Evolutionary conservation across 2,888 invertebrate species (phyloP), one percentile per base, ranked within the genome.

Genomic region (Drosophila subsilvestris): DNA sequence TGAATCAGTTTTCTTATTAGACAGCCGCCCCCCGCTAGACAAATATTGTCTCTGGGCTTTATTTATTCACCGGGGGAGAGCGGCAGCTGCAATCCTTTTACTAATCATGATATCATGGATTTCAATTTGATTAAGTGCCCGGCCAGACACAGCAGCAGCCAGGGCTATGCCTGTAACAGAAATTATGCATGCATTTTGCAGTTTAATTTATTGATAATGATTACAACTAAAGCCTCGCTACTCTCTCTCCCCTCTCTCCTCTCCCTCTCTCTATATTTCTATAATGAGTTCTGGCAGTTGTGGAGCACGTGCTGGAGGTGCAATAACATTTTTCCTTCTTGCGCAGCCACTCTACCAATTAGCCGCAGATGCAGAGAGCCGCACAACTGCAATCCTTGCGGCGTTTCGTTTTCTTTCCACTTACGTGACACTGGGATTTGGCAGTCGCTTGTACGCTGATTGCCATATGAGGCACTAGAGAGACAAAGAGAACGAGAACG

Each of bases 271-370:
- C 32, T 9, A 0, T 9, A 3, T 37, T 14, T n/a, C n/a, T n/a
- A 14, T 60, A 60, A 60, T 60, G 60, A 60, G 60, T 60, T 51
- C 49, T 58, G 48, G 50, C 42, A 59, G 42, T 59, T 50, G 71
- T 47, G 32, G 57, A 59, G 65, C 82, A 83, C 85, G 82, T 84
- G 74, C 82, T 53, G 20, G 49, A 56, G 69, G 56, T 74, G 77
- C 71, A 66, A 83, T 83, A 77, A 82, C 75, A 80, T 83, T 83
- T 82, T 71, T 71, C 44, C 69, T 59, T 65, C 32, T 32, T 63
- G 37, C 37, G 49, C 12, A 32, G 12, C 32, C 32, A 32, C 59
- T 67, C 80, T 78, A 32, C 68, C 79, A 84, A 84, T 83, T 84
- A 81, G 78, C 74, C 80, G 83, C 80, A 82, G 76, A 80, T 58